phyloP scores from a whole-genome alignment of 2,113 vertebrate genomes.

The Raphicerus campestris region DNA sequence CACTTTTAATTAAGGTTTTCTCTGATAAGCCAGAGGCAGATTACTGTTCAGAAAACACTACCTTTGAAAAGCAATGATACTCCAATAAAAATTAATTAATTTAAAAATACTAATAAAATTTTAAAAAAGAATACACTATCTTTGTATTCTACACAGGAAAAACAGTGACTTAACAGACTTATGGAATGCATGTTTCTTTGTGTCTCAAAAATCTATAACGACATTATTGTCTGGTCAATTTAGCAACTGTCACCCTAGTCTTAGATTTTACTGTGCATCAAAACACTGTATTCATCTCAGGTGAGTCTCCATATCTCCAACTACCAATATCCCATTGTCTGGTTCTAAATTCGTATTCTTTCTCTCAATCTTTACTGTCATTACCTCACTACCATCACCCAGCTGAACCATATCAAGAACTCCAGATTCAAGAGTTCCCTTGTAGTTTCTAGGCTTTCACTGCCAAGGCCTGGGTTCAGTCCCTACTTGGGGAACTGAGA shows the following conservation, averaged over 20 bases:
- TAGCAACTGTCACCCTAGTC: neutral
- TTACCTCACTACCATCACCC: neutral
- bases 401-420: neutral
- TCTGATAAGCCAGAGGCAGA: neutral
- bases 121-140: neutral
- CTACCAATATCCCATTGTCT: neutral
- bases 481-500: neutral
- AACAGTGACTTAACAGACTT: neutral
- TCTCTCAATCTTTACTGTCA: neutral
- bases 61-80: neutral
- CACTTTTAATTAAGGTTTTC: slow-evolving; percentile 1
- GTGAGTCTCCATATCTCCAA: neutral
- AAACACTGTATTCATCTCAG: neutral
- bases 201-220: neutral
- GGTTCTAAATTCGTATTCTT: neutral
- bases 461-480: neutral
- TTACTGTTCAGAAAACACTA: neutral
- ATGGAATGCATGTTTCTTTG: neutral
- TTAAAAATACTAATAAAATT: neutral
- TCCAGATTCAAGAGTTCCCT: neutral
- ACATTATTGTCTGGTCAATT: neutral
- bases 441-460: neutral
- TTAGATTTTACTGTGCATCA: neutral
- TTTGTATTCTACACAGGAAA: neutral
- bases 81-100: neutral